Evolutionary conservation across 2,113 vertebrate species (phyloP), one percentile per base, ranked within the genome.

Genomic region (Oreotrochilus melanogaster): DNA sequence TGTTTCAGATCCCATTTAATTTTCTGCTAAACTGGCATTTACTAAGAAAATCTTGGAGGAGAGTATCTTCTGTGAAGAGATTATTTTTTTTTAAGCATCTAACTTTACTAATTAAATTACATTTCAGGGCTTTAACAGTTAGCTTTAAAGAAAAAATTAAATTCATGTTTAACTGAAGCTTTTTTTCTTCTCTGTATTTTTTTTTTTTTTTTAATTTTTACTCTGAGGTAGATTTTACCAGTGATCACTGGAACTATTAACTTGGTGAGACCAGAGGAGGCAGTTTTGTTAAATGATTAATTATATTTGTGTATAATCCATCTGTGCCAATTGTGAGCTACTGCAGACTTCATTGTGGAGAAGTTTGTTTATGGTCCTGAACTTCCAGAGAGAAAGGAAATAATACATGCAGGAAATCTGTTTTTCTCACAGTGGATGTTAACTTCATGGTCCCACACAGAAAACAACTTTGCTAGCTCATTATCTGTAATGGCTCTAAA

Each of bases 401-500:
- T 84, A 73, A 60, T 94, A 48, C 80, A 78, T 92, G 89, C 93
- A 93, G 92, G 91, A 88, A 93, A 92, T 80, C 85, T 96, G 93
- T 94, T 95, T 96, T 94, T 78, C 96, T 97, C 94, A 95, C 75
- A 67, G 86, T 97, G 79, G 66, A 80, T 94, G 81, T 78, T 94
- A 73, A 67, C 76, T 85, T 81, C 67, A 57, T 91, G 72, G 88
- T 94, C 86, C 85, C 84, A 71, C 66, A 69, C 75, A 89, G 67
- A 83, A 54, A 60, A 50, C 64, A 75, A 50, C 73, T 93, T 93
- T 80, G 50, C 95, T 95, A 80, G 33, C 80, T 93, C 85, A 75
- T 93, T 85, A 79, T 92, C 80, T 95, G 19, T 74, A 73, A 84
- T 79, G 14, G 37, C 25, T 53, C 42, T 74, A 9, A 84, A 71